These are phyloP conservation scores for Pseudorhiza aurosa DNA, from an alignment of 30 jellyfish, hydroid and myxozoan genomes.

Conservation along the genomic window DNA sequence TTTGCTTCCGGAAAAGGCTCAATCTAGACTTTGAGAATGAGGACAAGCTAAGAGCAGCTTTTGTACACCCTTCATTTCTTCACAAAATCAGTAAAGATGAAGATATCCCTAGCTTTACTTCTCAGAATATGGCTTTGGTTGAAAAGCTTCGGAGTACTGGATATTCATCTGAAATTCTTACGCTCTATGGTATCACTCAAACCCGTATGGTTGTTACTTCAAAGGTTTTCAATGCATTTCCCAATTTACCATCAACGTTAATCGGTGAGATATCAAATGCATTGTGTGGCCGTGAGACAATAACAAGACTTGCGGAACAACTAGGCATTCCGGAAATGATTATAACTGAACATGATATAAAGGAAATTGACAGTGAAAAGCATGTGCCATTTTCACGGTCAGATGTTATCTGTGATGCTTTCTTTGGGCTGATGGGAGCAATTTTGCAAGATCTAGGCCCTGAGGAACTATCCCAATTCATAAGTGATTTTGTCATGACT, in stretches of 20 bases:
- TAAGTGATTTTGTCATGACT: slow-evolving; percentile 76
- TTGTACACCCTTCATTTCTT: slow-evolving; percentile 74
- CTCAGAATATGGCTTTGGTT: slow-evolving; percentile 8
- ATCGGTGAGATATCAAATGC: slow-evolving; percentile 29
- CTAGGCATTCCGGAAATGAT: slow-evolving; percentile 82
- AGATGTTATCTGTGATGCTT: slow-evolving; percentile 86
- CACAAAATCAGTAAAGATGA: slow-evolving; percentile 45
- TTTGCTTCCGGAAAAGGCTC: slow-evolving; percentile 80
- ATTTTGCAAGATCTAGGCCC: slow-evolving; percentile 75
- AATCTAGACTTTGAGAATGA: slow-evolving; percentile 54
- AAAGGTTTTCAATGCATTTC: slow-evolving; percentile 52
- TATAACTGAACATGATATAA: slow-evolving; percentile 70
- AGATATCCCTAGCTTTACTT: slow-evolving; percentile 24
- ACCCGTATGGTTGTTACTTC: slow-evolving; percentile 42
- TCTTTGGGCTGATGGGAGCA: slow-evolving; percentile 93
- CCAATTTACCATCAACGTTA: slow-evolving; percentile 52
- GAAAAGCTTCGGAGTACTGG: slow-evolving; percentile 24
- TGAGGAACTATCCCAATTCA: slow-evolving; percentile 54
- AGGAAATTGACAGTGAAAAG: slow-evolving; percentile 46
- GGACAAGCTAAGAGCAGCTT: slow-evolving; percentile 65
- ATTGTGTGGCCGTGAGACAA: slow-evolving; percentile 54
- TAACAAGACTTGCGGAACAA: slow-evolving; percentile 62
- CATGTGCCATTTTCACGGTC: slow-evolving; percentile 59
- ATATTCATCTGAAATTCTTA: slow-evolving; percentile 53
- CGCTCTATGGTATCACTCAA: slow-evolving; percentile 59